These are phyloP conservation scores for Huso huso DNA, from an alignment of 2,797 vertebrate genomes.

Conservation along the genomic window DNA sequence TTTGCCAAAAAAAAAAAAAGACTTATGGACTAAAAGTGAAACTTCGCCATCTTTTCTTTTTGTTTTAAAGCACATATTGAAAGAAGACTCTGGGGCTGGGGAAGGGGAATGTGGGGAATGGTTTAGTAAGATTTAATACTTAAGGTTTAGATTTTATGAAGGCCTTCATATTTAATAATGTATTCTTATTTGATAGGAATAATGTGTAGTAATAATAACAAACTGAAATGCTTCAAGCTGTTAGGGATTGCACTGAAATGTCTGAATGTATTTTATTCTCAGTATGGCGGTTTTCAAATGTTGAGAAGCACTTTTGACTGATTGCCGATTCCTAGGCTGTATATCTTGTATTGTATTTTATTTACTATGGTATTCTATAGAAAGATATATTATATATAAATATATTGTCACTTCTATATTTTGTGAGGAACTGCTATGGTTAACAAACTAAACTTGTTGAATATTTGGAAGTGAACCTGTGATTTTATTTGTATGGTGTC, in stretches of 20 bases:
- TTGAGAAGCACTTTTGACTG: conserved; percentile 69
- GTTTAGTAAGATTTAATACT: too few relatives aligned
- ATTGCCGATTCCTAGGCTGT: conserved; percentile 77
- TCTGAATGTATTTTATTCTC: conserved; percentile 57
- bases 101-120: background rate
- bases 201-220: conserved; percentile 16
- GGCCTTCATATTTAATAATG: conserved; percentile 67
- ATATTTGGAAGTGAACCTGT: conserved; percentile 79
- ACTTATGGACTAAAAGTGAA: conserved; percentile 67
- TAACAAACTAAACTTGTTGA: conserved; percentile 68
- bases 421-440: conserved; percentile 75
- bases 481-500: conserved; percentile 81
- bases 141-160: conserved; percentile 54
- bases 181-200: conserved; percentile 26
- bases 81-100: background rate
- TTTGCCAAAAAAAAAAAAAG: conserved; percentile 48
- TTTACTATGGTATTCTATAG: conserved; percentile 59
- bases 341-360: conserved; percentile 85
- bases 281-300: conserved; percentile 60
- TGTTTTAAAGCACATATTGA: background rate
- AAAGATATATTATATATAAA: too few relatives aligned
- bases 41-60: conserved; percentile 24
- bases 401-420: conserved; percentile 67
- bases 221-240: conserved; percentile 37
- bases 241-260: conserved; percentile 68